Base-by-base conservation (phyloP, 2,888 invertebrate species). In the Acanthosepion pharaonis region DNA sequence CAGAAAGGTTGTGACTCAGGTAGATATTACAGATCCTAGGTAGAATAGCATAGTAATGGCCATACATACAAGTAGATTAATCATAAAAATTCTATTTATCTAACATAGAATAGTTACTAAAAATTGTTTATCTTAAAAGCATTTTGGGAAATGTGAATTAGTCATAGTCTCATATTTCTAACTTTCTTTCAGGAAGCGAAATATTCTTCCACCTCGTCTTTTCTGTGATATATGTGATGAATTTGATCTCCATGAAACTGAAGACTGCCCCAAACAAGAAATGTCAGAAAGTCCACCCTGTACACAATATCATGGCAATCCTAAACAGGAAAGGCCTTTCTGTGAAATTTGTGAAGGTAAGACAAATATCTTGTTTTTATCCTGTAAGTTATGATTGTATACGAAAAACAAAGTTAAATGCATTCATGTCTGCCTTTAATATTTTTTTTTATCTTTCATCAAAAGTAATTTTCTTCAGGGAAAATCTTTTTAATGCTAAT, bases 151-250 rank as follows among this genome's bases (percentile, higher is more conserved):
- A n/a, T 78, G 1, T 78, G n/a, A 78, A 78, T 78, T 28, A n/a
- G n/a, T n/a, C 4, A 55, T 59, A 59, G 23, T 59, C n/a, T 78
- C 9, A 20, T 51, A 42, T 92, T 51, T 49, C 18, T 93, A 51
- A 51, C n/a, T 28, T 93, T 93, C 15, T 51, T 93, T n/a, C 51
- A 93, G 92, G 51, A 93, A 49, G 23, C 48, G 53, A 25, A 49
- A 18, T 48, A 48, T 51, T 49, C 4, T 49, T 48, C 98, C 99
- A 5, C 99, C 99, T 92, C 98, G 99, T 51, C 97, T 98, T 97
- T 99, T 99, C 98, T 99, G 99, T 98, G 99, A 99, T 98, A 99
- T 99, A 96, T 99, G 99, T 97, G 99, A 99, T 98, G 98, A 98
- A 97, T 99, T 99, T 98, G 99, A 99, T 98, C 98, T 98, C 95